Base-by-base conservation (phyloP, 2,797 vertebrate genomes). In the Chrysocyon brachyurus region DNA sequence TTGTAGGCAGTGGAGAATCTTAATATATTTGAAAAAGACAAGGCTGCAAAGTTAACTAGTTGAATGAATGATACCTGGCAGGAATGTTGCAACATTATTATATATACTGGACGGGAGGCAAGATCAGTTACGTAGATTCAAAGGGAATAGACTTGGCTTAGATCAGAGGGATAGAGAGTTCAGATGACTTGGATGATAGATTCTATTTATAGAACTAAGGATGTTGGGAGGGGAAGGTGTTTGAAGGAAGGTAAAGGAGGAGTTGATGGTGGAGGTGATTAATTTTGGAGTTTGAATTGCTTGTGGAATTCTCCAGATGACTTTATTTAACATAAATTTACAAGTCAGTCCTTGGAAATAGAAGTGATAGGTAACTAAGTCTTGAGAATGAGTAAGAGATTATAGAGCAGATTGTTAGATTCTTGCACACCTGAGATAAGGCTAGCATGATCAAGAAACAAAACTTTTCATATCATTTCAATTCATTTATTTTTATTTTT, bases 261-360 rank as follows among this genome's bases (percentile, higher is more conserved):
- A 66, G 26, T 88, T 86, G 66, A 73, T 83, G 40, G 22, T 85
- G 33, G 72, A 81, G 75, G 49, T 61, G 70, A 66, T 49, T 75
- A 52, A n/a, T 87, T 95, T 97, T 81, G 57, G 72, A 81, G 24
- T 95, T 94, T 78, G 93, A 83, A 15, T 24, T 85, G n/a, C 56
- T 90, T 79, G 4, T 83, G 33, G 31, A 82, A 81, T 64, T 96
- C 21, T 72, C n/a, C 22, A 49, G 33, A 10, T 21, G 12, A 83
- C 40, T 84, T 84, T 73, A n/a, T 68, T 90, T 36, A 87, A 85
- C 64, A 56, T 90, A 36, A 78, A 79, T 83, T 84, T 90, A 11
- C 2, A 31, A 88, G 36, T 77, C 59, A 92, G 21, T 82, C 46
- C 15, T 91, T 49, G 68, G 24, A 31, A 61, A 24, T 26, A 49